Base-by-base conservation (phyloP, 1,140 invertebrate genomes). In the Homalodisca vitripennis region DNA sequence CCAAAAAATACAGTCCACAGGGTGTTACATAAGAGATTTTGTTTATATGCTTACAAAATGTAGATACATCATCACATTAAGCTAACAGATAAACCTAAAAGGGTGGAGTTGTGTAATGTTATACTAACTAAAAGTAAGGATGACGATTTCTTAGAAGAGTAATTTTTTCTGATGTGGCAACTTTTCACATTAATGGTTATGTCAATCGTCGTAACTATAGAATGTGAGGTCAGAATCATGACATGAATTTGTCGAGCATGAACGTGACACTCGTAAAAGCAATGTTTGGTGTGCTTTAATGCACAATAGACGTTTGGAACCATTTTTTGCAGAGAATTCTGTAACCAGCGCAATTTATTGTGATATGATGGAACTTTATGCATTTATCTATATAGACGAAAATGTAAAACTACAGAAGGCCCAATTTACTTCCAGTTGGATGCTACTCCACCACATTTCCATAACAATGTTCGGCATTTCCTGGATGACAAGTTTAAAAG, bases 131-230 rank as follows among this genome's bases (percentile, higher is more conserved):
- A 55, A 6, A 55, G 22, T 20, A 20, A 55, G 17, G 24, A 55
- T 20, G 24, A 20, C 20, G n/a, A n/a, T n/a, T n/a, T n/a, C n/a
- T n/a, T n/a, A n/a, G n/a, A n/a, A n/a, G n/a, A n/a, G n/a, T n/a
- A n/a, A n/a, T n/a, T n/a, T n/a, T n/a, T n/a, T n/a, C n/a, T n/a
- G n/a, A n/a, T n/a, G n/a, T n/a, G n/a, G n/a, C n/a, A n/a, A n/a
- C n/a, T n/a, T n/a, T n/a, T n/a, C n/a, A n/a, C n/a, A n/a, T n/a
- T n/a, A n/a, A 55, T 55, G 51, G 51, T 20, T 20, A 55, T 55
- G 51, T 55, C 51, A 55, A 55, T 55, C 51, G 51, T 55, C 51
- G 22, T 26, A 55, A 55, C 24, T 55, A 20, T 17, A 20, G 51
- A 10, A 55, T 17, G 10, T 55, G 51, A 20, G 51, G 51, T 55